phyloP scores from a whole-genome alignment of 37 sponge, comb jelly and placozoan genomes.

The Halisarca cf. caerulea region DNA sequence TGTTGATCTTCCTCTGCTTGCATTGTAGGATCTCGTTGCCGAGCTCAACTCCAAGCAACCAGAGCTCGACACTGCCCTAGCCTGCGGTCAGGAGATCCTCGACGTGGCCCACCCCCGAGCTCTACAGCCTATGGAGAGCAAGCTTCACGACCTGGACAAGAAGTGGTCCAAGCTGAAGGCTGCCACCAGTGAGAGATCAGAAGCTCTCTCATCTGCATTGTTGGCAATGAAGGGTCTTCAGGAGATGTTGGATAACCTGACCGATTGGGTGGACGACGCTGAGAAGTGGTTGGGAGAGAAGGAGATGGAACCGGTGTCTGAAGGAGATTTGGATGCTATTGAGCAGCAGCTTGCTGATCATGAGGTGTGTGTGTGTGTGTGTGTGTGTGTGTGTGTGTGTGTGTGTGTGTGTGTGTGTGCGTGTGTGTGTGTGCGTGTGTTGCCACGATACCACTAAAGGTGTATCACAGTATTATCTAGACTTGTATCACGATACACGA shows the following conservation, averaged over 20 bases:
- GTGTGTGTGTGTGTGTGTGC: slow-evolving; percentile 29
- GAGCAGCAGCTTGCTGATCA: slow-evolving; percentile 69
- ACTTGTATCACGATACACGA: too few species aligned
- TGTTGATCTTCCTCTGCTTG: background rate
- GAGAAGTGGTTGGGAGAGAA: slow-evolving; percentile 57
- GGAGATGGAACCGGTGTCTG: slow-evolving; percentile 65
- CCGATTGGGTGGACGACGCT: slow-evolving; percentile 80
- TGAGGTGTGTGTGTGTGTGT: slow-evolving; percentile 46
- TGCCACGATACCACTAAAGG: too few species aligned
- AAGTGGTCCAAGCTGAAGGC: slow-evolving; percentile 59
- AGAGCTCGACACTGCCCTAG: slow-evolving; percentile 55
- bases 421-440: slow-evolving; percentile 44
- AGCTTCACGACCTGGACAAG: slow-evolving; percentile 67
- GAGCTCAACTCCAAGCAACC: slow-evolving; percentile 59
- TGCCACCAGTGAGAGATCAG: slow-evolving; percentile 31
- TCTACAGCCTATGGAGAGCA: slow-evolving; percentile 46
- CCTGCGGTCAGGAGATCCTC: slow-evolving; percentile 57
- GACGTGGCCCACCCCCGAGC: slow-evolving; percentile 75
- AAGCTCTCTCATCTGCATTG: slow-evolving; percentile 2
- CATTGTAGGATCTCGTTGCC: slow-evolving; percentile 51
- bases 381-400: slow-evolving; percentile 52
- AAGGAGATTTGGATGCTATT: slow-evolving; percentile 60
- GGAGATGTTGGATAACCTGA: slow-evolving; percentile 74
- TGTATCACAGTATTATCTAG: too few species aligned
- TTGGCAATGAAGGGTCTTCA: slow-evolving; percentile 79